Conservation (phyloP, 2,113 vertebrate species). For the Marcusenius ussheri region DNA sequence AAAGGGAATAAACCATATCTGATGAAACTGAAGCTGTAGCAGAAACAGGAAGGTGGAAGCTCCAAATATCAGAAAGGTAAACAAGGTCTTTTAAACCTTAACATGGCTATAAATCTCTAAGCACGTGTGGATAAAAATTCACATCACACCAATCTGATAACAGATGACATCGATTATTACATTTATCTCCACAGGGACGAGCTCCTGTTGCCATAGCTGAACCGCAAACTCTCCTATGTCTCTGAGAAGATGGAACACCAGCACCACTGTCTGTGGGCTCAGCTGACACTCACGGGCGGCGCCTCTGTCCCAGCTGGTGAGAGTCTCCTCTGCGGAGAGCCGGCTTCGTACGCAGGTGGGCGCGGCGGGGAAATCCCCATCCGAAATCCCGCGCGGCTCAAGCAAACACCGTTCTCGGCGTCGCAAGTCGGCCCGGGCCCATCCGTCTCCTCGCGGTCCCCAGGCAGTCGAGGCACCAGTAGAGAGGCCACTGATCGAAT, state of each 20-base stretch:
- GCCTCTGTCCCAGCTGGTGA: neutral
- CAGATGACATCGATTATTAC: neutral
- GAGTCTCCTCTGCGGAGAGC: neutral
- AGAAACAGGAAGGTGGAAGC: neutral
- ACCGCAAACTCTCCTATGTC: neutral
- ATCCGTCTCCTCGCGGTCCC: neutral
- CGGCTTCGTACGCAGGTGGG: neutral
- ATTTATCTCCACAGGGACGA: neutral
- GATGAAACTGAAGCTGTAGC: neutral
- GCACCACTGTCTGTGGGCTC: neutral
- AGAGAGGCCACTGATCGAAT: neutral
- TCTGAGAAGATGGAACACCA: neutral
- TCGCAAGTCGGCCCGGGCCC: neutral
- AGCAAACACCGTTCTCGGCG: neutral
- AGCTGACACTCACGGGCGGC: neutral
- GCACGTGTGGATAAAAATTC: neutral
- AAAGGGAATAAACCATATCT: neutral
- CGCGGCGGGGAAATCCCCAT: neutral
- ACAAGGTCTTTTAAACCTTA: neutral
- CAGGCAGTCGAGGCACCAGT: neutral
- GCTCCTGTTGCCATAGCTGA: neutral
- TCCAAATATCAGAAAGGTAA: neutral
- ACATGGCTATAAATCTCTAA: neutral
- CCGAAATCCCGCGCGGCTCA: neutral
- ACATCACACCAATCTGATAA: neutral